Base-by-base conservation (phyloP, 2,888 invertebrate species). In the Apamea epomidion region DNA sequence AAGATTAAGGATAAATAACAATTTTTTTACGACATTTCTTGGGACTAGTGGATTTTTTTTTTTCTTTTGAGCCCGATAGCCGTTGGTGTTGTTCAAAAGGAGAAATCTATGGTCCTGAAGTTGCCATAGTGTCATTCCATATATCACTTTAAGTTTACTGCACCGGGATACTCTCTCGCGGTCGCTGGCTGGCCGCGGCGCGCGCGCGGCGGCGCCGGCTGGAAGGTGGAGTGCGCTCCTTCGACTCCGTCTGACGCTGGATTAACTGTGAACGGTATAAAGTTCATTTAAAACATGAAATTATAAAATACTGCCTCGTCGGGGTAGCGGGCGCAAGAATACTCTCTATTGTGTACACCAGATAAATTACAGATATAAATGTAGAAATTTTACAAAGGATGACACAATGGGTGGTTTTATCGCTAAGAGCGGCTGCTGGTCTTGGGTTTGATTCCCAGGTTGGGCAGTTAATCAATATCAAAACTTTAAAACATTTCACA, bases 151-250 rank as follows among this genome's bases (percentile, higher is more conserved):
- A 16, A n/a, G 64, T 32, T 29, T 87, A 80, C 74, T 89, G 87
- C 73, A 82, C 78, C 68, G 88, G 32, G 32, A 80, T 48, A 67
- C 68, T 6, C 77, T 90, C 89, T 21, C 83, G 90, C 14, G 92
- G 90, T 2, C 92, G 90, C 69, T 87, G 91, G 45, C 32, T 76
- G 72, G 88, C 91, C 69, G 82, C 87, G 51, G 83, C 78, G 78
- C 93, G 93, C 5, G 89, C 83, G 68, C 92, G 93, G 0, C 94
- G 94, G 3, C 95, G 94, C 0, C 95, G 93, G 0, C 92, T 87
- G 0, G 96, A 95, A 0, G 96, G 96, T 60, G 96, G 96, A 0
- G 96, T 96, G 32, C 96, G 94, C 87, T 95, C 96, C 83, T 95
- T 95, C 54, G 89, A 90, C 81, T 96, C 96, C 0, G 92, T 83